Conservation (phyloP, 1,140 invertebrate species). For the Trichogramma pretiosum region DNA sequence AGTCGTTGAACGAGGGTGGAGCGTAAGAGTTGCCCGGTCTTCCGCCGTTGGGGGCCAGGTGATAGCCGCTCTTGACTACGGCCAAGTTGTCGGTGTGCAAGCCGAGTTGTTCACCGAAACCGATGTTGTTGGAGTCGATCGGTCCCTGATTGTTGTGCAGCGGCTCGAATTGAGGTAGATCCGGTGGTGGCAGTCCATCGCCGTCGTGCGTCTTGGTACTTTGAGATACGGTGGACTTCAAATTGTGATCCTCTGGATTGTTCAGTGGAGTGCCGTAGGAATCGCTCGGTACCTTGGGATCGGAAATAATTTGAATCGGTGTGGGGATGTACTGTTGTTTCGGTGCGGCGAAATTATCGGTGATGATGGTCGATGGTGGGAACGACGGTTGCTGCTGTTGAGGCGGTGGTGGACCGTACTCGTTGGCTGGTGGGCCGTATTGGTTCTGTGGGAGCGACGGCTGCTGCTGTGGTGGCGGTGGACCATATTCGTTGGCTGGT, state of each 20-base stretch:
- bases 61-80: constrained; percentile 42
- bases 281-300: constrained; percentile 34
- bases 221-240: constrained; percentile 34
- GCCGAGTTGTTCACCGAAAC: constrained; percentile 12
- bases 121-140: constrained; percentile 8
- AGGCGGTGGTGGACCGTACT: background rate
- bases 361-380: background rate
- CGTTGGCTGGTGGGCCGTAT: constrained; percentile 11
- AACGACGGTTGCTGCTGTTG: background rate
- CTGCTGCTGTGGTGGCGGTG: constrained; percentile 11
- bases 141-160: constrained; percentile 33
- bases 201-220: constrained; percentile 26
- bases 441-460: constrained; percentile 11
- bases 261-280: constrained; percentile 40
- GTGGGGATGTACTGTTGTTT: background rate
- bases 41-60: constrained; percentile 32
- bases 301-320: constrained; percentile 11
- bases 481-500: constrained; percentile 13
- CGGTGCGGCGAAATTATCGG: too few species aligned
- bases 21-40: constrained; percentile 38
- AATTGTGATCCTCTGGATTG: constrained; percentile 36
- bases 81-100: constrained; percentile 33
- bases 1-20: constrained; percentile 29
- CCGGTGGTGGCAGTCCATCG: constrained; percentile 42
- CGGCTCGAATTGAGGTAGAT: constrained; percentile 36